These are phyloP conservation scores for Polyploca ridens DNA, from an alignment of 2,888 invertebrate genomes.

Conservation along the genomic window DNA sequence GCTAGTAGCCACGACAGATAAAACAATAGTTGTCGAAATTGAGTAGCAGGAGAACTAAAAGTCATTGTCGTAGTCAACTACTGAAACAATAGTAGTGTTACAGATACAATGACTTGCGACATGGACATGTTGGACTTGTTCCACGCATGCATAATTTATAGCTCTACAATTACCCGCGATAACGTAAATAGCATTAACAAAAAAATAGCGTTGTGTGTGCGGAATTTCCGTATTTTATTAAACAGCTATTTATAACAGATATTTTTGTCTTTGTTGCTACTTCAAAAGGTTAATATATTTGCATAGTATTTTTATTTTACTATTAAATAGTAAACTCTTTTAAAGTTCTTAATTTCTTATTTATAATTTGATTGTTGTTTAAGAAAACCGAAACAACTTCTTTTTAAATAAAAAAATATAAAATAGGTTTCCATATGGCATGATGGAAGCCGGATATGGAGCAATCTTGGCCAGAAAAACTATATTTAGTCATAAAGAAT, in stretches of 20 bases:
- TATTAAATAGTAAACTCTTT: neutral
- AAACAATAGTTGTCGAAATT: neutral
- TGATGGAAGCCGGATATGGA: too few relatives aligned
- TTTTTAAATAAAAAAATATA: too few relatives aligned
- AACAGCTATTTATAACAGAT: neutral
- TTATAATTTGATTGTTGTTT: too few relatives aligned
- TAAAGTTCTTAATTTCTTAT: too few relatives aligned
- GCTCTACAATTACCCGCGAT: neutral
- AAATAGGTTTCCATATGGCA: too few relatives aligned
- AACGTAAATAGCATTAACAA: conserved; percentile 3
- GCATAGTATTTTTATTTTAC: neutral
- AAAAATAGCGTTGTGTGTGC: conserved; percentile 1
- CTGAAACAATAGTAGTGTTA: conserved; percentile 24
- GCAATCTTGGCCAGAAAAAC: too few relatives aligned
- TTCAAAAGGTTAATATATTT: neutral
- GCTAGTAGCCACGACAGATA: conserved; percentile 1
- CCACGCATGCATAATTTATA: conserved; percentile 22
- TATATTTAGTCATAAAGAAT: too few relatives aligned
- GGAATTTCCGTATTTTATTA: neutral
- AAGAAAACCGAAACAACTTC: too few relatives aligned
- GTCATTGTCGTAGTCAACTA: neutral
- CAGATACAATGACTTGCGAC: conserved; percentile 24
- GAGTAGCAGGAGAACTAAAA: conserved; percentile 9
- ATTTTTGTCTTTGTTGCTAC: neutral
- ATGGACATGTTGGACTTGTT: conserved; percentile 23